These are phyloP conservation scores for Fregata magnificens DNA, from an alignment of 2,113 vertebrate species.

Conservation along the genomic window DNA sequence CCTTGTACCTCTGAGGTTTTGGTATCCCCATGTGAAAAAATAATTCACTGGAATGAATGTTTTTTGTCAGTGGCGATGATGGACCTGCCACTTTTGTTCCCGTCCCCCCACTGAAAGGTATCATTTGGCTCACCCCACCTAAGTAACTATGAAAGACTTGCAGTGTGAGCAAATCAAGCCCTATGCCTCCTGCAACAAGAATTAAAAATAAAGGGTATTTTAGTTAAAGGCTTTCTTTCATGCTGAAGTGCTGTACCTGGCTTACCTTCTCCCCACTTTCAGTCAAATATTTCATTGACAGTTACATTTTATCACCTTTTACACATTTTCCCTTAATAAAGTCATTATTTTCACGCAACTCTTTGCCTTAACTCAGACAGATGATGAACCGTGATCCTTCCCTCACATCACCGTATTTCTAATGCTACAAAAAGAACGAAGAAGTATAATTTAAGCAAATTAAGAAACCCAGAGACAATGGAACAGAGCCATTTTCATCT, in stretches of 20 bases:
- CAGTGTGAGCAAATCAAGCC: background rate
- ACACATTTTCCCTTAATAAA: background rate
- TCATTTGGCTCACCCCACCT: background rate
- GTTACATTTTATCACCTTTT: background rate
- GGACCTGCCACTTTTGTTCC: background rate
- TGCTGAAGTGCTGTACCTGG: background rate
- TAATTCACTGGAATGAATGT: rapidly evolving
- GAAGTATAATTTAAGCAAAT: background rate
- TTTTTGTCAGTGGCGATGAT: background rate
- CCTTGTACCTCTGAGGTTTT: background rate
- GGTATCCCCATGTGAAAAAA: background rate
- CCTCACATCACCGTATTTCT: background rate
- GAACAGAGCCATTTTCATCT: background rate
- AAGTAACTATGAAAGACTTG: background rate
- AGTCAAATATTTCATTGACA: rapidly evolving
- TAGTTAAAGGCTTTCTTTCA: background rate
- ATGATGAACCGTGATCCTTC: background rate
- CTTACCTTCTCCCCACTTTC: background rate
- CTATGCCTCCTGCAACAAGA: background rate
- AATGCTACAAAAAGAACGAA: background rate
- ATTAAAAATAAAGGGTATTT: background rate
- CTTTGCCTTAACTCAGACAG: background rate
- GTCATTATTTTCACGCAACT: background rate
- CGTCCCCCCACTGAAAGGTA: background rate
- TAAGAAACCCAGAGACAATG: background rate